Conservation (phyloP, 2,888 invertebrate genomes). For the Xylophagus ater region DNA sequence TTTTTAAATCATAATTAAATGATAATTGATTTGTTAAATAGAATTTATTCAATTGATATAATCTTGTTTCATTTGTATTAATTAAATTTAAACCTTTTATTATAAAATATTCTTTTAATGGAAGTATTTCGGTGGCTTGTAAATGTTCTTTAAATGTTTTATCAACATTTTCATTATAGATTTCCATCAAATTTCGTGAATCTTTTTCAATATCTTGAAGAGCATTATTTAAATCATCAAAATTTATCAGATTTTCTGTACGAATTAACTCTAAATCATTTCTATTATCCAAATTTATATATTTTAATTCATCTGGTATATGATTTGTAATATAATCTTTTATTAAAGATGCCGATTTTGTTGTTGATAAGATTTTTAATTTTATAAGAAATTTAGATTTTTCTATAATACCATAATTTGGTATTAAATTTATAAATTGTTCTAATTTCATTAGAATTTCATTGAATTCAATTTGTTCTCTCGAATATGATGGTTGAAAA, state of each 20-base stretch:
- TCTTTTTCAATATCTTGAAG: constrained; percentile 4
- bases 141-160: neutral
- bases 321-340: neutral
- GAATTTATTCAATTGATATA: neutral
- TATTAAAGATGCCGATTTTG: neutral
- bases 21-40: constrained; percentile 5
- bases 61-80: neutral
- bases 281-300: neutral
- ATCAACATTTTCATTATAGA: constrained; percentile 3
- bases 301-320: neutral
- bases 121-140: constrained; percentile 7
- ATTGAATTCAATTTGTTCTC: constrained; percentile 13
- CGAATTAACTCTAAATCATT: no score
- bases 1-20: no score
- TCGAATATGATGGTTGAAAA: constrained; percentile 17
- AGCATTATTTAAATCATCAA: no score
- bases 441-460: neutral
- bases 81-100: constrained; percentile 10
- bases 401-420: neutral
- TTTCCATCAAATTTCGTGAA: constrained; percentile 1
- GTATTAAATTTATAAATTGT: neutral
- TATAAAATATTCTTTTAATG: constrained; percentile 19
- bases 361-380: neutral
- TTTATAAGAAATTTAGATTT: neutral
- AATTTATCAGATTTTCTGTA: no score